Percentiles rank a stretch among this genome's conserved stretches.
phyloP scores from a whole-genome alignment of 2,797 vertebrate genomes.

The Diceros bicornis region DNA sequence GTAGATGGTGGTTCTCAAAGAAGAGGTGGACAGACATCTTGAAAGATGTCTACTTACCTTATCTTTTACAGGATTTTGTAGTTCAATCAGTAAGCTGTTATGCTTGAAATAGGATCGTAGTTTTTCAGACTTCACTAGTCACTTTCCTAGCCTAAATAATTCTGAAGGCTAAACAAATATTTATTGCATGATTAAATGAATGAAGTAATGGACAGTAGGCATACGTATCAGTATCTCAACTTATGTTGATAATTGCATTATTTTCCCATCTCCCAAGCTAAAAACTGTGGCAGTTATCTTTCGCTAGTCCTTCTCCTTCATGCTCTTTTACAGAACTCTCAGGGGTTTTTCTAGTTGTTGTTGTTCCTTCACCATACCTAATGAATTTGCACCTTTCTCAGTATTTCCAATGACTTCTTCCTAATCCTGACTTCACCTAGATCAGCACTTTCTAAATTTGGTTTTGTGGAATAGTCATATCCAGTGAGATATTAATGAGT shows the following conservation, averaged over 20 bases:
- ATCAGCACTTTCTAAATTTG: neutral
- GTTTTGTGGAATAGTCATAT: slow-evolving; percentile 28
- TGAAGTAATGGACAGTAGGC: neutral
- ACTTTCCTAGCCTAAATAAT: neutral
- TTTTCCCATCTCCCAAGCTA: neutral
- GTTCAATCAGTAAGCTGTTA: neutral
- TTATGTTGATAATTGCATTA: neutral
- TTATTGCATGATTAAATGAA: neutral
- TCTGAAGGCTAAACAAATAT: neutral
- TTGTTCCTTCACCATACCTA: neutral
- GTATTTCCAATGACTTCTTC: neutral
- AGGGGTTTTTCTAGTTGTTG: neutral
- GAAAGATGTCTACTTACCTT: neutral
- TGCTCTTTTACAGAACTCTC: neutral
- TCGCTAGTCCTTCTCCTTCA: neutral
- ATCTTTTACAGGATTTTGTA: neutral
- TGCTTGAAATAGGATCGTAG: neutral
- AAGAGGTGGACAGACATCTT: neutral
- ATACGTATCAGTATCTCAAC: neutral
- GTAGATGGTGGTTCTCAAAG: neutral
- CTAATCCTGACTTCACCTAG: neutral
- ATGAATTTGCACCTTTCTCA: neutral
- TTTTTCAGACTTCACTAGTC: neutral
- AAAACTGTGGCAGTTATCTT: neutral
- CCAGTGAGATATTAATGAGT: neutral